A percentile compares a stretch with the other conserved stretches of the same genome.
These are phyloP conservation scores for Atta texana DNA, from an alignment of 1,140 invertebrate genomes.

Conservation along the genomic window DNA sequence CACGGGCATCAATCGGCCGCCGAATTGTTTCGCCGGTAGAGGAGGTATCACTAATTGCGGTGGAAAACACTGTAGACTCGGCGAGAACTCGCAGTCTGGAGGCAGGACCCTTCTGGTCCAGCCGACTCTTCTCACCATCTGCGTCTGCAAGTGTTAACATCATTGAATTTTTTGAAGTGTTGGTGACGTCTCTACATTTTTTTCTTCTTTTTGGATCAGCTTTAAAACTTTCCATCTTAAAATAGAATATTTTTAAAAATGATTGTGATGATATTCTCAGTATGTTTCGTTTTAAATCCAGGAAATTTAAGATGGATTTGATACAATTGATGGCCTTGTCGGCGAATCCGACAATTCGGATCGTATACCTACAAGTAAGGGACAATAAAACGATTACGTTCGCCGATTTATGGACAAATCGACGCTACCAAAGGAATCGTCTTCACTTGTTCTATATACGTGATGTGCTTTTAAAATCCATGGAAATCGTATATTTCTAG, in stretches of 20 bases:
- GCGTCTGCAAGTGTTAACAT: conserved; percentile 75
- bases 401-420: conserved; percentile 34
- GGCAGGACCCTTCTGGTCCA: conserved; percentile 87
- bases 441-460: conserved; percentile 47
- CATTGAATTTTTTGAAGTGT: background rate
- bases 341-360: background rate
- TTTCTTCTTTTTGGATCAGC: background rate
- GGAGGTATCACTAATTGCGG: conserved; percentile 86
- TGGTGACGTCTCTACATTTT: background rate
- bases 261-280: background rate
- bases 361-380: background rate
- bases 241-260: background rate
- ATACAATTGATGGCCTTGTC: background rate
- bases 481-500: background rate
- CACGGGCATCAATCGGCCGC: conserved; percentile 85
- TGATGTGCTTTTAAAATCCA: background rate
- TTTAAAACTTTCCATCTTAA: background rate
- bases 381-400: conserved; percentile 35
- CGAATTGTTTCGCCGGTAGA: conserved; percentile 86
- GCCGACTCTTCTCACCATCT: conserved; percentile 87
- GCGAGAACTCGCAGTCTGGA: conserved; percentile 87
- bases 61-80: conserved; percentile 88
- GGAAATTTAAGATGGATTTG: background rate
- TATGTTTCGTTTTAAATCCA: background rate
- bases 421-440: conserved; percentile 1